These are phyloP conservation scores for Limnephilus marmoratus DNA, from an alignment of 2,888 invertebrate genomes.

Conservation along the genomic window DNA sequence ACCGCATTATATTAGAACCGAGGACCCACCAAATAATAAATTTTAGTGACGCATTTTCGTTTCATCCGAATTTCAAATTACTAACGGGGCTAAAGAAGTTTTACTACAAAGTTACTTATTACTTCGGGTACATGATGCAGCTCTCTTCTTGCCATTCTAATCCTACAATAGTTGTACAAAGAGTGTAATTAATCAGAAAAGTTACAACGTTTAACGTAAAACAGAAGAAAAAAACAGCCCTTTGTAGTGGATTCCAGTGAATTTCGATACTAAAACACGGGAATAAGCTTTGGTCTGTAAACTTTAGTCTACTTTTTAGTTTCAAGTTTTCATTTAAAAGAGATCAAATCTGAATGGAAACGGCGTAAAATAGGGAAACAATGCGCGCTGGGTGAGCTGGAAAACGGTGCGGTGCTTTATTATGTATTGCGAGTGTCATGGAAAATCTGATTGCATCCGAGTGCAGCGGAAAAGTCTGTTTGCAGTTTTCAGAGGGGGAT, in stretches of 20 bases:
- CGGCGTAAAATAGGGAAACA: constrained; percentile 35
- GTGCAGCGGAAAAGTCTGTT: not conserved
- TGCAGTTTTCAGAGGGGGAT: constrained; percentile 4
- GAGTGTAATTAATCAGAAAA: not conserved
- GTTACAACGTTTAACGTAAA: not conserved
- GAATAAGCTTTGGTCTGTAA: not conserved
- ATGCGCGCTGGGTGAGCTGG: not conserved
- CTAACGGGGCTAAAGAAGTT: too few relatives aligned
- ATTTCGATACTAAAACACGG: constrained; percentile 13
- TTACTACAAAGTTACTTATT: too few relatives aligned
- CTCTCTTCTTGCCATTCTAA: not conserved
- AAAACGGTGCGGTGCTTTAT: constrained; percentile 11
- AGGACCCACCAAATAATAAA: too few relatives aligned
- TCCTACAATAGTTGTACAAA: not conserved
- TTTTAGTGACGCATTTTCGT: too few relatives aligned
- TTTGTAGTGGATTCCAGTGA: not conserved
- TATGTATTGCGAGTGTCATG: constrained; percentile 6
- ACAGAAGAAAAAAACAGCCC: not conserved
- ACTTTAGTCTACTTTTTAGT: not conserved
- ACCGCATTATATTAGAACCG: too few relatives aligned
- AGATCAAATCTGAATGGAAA: constrained; percentile 29
- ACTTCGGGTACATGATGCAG: too few relatives aligned
- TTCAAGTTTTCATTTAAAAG: constrained; percentile 30
- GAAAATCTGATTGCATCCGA: constrained; percentile 45
- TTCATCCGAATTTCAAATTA: too few relatives aligned